Conservation (phyloP, 2,888 invertebrate species). For the Chymomyza caudatula region DNA sequence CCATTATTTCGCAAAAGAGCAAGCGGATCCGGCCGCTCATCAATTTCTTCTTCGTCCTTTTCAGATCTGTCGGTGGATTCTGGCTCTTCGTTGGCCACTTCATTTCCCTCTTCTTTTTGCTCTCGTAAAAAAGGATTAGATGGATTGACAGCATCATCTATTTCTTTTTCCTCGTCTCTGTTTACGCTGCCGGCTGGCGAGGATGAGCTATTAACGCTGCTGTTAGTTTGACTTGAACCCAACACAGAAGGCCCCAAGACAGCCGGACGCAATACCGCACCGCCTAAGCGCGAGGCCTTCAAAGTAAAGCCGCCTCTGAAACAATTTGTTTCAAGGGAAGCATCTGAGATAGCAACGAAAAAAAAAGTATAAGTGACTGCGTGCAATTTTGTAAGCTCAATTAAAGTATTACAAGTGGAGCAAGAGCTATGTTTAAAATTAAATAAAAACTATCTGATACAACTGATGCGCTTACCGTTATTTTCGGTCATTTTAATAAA, state of each 20-base stretch:
- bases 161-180: conserved; percentile 13
- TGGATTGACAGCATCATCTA: conserved; percentile 44
- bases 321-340: conserved; percentile 75
- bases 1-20: conserved; percentile 75
- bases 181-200: conserved; percentile 40
- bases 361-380: conserved; percentile 10
- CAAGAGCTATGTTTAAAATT: not conserved
- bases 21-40: conserved; percentile 75
- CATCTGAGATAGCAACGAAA: conserved; percentile 62
- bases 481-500: conserved; percentile 74
- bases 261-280: conserved; percentile 75
- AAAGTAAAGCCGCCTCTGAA: conserved; percentile 70
- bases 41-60: conserved; percentile 65
- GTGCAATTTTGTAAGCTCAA: not conserved
- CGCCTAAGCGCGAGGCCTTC: conserved; percentile 71
- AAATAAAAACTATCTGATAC: not conserved
- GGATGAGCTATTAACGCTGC: conserved; percentile 36
- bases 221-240: conserved; percentile 41
- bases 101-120: conserved; percentile 61
- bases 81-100: conserved; percentile 39
- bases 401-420: not conserved
- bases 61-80: conserved; percentile 55
- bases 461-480: conserved; percentile 66
- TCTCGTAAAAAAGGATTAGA: conserved; percentile 75
- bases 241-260: conserved; percentile 70